A percentile compares a stretch with the other conserved stretches of the same genome.
phyloP scores from a whole-genome alignment of 2,113 vertebrate genomes.

The Aramus guarauna region DNA sequence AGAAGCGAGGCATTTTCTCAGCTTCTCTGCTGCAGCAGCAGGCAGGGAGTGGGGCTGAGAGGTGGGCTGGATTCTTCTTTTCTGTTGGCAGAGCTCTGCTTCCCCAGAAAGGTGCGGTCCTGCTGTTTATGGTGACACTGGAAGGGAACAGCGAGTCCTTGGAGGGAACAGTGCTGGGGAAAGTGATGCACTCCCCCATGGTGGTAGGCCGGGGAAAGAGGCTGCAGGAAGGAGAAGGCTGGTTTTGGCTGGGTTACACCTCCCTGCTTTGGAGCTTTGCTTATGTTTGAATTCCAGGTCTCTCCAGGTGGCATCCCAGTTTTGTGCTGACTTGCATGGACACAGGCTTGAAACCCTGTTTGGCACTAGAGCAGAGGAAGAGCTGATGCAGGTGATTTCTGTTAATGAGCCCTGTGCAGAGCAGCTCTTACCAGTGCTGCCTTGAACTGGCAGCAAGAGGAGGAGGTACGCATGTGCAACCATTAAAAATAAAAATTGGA shows the following conservation, averaged over 20 bases:
- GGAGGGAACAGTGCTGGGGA: background rate
- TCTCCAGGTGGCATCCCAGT: background rate
- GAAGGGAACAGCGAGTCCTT: background rate
- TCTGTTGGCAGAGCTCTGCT: background rate
- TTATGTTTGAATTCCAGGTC: background rate
- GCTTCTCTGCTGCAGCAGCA: background rate
- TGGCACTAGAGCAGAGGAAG: background rate
- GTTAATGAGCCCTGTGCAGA: background rate
- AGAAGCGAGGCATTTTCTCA: accelerated
- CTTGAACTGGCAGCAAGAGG: background rate
- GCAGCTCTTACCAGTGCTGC: background rate
- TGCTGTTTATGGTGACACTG: background rate
- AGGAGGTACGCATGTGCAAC: background rate
- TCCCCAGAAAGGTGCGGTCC: background rate
- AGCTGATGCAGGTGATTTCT: background rate
- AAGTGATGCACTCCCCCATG: accelerated
- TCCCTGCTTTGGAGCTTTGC: background rate
- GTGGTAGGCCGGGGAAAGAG: background rate
- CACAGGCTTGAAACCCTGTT: background rate
- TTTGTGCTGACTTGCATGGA: background rate
- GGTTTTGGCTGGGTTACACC: background rate
- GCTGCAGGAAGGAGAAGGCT: background rate
- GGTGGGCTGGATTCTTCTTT: background rate
- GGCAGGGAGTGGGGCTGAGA: background rate
- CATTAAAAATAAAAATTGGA: background rate